These are phyloP conservation scores for Cheirogaleus major DNA, from an alignment of 2,797 vertebrate species.

Conservation along the genomic window DNA sequence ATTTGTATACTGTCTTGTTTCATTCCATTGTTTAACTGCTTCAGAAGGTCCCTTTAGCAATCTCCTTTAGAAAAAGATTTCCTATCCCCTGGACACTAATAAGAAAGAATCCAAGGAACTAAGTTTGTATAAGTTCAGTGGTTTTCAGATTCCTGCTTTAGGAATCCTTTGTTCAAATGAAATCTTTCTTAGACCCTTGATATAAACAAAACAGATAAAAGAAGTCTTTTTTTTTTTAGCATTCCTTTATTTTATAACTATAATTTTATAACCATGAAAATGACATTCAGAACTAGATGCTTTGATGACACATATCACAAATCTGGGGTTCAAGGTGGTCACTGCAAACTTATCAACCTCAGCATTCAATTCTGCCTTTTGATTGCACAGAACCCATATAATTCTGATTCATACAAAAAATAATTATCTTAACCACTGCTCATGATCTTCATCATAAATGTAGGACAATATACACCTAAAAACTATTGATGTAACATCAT, in stretches of 20 bases:
- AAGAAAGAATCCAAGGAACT: background rate
- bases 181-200: background rate
- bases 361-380: background rate
- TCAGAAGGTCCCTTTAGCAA: background rate
- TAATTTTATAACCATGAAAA: conserved; percentile 11
- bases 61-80: background rate
- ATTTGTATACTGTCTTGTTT: background rate
- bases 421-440: background rate
- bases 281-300: background rate
- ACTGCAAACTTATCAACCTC: background rate
- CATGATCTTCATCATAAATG: background rate
- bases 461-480: background rate
- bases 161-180: background rate
- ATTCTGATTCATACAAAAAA: conserved; percentile 10
- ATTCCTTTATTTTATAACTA: conserved; percentile 60
- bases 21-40: background rate
- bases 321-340: background rate
- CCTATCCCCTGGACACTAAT: background rate
- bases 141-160: background rate
- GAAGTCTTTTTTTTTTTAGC: conserved; percentile 14
- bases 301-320: background rate
- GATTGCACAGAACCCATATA: background rate
- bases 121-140: background rate
- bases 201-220: conserved; percentile 30
- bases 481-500: background rate